Conservation (phyloP, 2,888 invertebrate genomes). For the Dryobotodes eremita region DNA sequence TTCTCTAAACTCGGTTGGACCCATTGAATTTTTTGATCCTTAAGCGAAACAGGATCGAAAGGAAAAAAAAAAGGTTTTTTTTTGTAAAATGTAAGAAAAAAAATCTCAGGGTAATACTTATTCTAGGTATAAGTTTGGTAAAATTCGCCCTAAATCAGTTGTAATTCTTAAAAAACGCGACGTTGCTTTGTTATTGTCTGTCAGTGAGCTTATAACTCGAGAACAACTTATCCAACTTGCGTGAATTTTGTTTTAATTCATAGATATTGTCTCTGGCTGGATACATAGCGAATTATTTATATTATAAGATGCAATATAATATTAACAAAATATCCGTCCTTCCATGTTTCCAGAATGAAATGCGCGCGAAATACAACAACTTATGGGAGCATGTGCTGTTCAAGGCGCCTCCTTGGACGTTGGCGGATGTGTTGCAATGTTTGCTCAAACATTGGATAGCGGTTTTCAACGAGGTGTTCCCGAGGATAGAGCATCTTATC, state of each 20-base stretch:
- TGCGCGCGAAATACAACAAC: slow-evolving; percentile 90
- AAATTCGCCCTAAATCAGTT: neutral
- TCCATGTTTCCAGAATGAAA: slow-evolving; percentile 87
- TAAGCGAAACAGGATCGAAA: too few relatives aligned
- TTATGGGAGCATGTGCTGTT: slow-evolving; percentile 89
- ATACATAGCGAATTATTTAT: too few relatives aligned
- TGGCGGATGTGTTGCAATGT: slow-evolving; percentile 89
- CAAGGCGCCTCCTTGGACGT: slow-evolving; percentile 90
- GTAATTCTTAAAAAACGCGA: neutral
- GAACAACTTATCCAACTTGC: neutral
- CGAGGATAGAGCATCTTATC: slow-evolving; percentile 84
- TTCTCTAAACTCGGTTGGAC: too few relatives aligned
- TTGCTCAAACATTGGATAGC: slow-evolving; percentile 91
- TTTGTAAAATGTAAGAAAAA: too few relatives aligned
- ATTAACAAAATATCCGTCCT: neutral
- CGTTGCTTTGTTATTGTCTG: neutral
- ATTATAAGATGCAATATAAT: neutral
- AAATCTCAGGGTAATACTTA: too few relatives aligned
- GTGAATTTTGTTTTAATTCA: neutral
- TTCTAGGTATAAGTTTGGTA: too few relatives aligned
- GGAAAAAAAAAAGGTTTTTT: too few relatives aligned
- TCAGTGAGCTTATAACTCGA: neutral
- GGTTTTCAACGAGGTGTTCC: slow-evolving; percentile 90
- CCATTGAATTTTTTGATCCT: too few relatives aligned
- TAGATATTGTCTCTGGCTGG: neutral